Evolutionary conservation across 2,113 vertebrate genomes (phyloP).

Genomic region (Mirounga angustirostris): DNA sequence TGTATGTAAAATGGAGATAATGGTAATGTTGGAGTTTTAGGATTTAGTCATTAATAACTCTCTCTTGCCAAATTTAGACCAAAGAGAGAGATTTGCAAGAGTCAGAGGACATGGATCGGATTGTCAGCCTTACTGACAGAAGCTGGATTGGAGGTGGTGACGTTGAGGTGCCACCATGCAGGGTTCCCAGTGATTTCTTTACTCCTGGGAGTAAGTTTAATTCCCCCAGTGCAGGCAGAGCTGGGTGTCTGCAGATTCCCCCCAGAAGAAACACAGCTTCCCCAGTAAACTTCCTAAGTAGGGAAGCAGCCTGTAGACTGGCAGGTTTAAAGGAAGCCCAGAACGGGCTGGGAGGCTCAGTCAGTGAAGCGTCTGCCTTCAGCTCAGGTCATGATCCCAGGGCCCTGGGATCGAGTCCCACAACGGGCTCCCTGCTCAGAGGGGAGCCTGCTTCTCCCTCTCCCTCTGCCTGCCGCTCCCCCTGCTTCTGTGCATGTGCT

Average conservation of each 20-base stretch:
- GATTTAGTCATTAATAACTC: not conserved
- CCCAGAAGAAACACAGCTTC: not conserved
- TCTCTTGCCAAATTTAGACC: not conserved
- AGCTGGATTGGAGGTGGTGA: not conserved
- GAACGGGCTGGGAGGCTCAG: no score
- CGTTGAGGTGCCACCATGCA: fast-evolving
- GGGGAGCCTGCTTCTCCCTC: no score
- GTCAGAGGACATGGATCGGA: not conserved
- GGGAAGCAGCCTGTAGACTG: not conserved
- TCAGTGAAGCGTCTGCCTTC: not conserved
- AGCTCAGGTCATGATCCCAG: not conserved
- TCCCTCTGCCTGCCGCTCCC: no score
- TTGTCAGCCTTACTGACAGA: not conserved
- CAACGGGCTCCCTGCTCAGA: not conserved
- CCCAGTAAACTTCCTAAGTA: fast-evolving
- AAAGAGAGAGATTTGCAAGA: not conserved
- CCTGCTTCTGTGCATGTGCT: not conserved
- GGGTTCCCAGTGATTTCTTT: not conserved
- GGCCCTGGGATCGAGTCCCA: not conserved
- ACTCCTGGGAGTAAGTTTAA: not conserved
- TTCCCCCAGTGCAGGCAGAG: not conserved
- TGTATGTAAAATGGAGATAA: not conserved
- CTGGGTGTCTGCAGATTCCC: not conserved
- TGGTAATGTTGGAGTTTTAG: not conserved
- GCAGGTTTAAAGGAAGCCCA: not conserved